Conservation (phyloP, 2,888 invertebrate species). For the Leptura quadrifasciata region DNA sequence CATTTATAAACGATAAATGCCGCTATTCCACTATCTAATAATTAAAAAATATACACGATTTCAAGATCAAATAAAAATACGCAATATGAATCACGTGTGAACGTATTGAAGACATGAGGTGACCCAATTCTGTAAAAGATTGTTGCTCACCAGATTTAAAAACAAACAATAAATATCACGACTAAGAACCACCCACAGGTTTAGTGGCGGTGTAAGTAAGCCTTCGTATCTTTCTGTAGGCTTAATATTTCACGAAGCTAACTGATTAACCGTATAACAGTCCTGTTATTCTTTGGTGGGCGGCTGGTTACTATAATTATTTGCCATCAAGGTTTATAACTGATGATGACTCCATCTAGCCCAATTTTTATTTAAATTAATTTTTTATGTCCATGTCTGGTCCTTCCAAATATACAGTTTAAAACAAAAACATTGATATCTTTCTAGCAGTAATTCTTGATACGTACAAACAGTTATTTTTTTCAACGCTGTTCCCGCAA, state of each 20-base stretch:
- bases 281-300: slow-evolving; percentile 6
- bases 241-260: slow-evolving; percentile 1
- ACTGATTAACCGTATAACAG: not conserved
- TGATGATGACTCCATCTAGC: not conserved
- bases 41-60: too few relatives aligned
- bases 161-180: slow-evolving; percentile 2
- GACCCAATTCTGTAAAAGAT: not conserved
- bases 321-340: not conserved
- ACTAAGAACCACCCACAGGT: not conserved
- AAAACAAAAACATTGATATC: not conserved
- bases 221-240: not conserved
- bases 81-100: not conserved
- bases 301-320: slow-evolving; percentile 2
- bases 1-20: too few relatives aligned
- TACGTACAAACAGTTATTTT: not conserved
- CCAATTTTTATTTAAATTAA: slow-evolving; percentile 11
- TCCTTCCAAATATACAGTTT: not conserved
- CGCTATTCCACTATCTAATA: too few relatives aligned
- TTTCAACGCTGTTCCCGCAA: not conserved
- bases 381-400: not conserved
- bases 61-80: too few relatives aligned
- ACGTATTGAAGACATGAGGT: not conserved
- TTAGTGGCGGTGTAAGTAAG: not conserved
- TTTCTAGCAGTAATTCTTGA: not conserved
- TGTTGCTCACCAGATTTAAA: not conserved